A percentile compares a stretch with the other conserved stretches of the same genome.
phyloP scores from a whole-genome alignment of 2,113 vertebrate genomes.

The Peucedramus taeniatus region DNA sequence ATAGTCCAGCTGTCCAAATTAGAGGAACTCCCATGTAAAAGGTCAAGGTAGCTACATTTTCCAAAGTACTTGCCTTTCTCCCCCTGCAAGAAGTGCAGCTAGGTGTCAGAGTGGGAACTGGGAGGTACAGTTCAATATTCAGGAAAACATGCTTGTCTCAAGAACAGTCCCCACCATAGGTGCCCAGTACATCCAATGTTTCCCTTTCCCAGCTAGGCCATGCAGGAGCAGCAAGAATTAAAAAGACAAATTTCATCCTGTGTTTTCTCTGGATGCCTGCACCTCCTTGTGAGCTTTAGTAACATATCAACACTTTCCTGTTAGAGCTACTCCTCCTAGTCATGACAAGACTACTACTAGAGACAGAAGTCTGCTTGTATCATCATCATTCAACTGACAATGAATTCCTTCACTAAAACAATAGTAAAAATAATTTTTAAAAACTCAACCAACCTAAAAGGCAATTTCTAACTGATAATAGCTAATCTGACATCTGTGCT shows the following conservation, averaged over 20 bases:
- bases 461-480: not conserved
- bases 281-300: not conserved
- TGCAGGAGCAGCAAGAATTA: not conserved
- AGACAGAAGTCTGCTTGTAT: not conserved
- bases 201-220: not conserved
- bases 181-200: not conserved
- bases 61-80: not conserved
- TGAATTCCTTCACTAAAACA: not conserved
- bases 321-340: not conserved
- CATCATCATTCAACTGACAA: not conserved
- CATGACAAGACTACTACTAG: not conserved
- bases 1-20: not conserved
- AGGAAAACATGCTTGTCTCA: not conserved
- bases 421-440: not conserved
- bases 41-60: not conserved
- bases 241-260: not conserved
- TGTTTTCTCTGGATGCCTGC: not conserved
- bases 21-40: not conserved
- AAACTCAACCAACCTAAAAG: not conserved
- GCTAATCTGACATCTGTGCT: not conserved
- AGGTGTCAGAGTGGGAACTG: not conserved
- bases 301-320: not conserved
- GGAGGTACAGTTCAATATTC: not conserved
- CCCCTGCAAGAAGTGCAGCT: not conserved
- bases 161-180: rapidly evolving